Evolutionary conservation across 2,888 invertebrate species (phyloP), one percentile per base, ranked within the genome.

Genomic region (Tipula helvola): DNA sequence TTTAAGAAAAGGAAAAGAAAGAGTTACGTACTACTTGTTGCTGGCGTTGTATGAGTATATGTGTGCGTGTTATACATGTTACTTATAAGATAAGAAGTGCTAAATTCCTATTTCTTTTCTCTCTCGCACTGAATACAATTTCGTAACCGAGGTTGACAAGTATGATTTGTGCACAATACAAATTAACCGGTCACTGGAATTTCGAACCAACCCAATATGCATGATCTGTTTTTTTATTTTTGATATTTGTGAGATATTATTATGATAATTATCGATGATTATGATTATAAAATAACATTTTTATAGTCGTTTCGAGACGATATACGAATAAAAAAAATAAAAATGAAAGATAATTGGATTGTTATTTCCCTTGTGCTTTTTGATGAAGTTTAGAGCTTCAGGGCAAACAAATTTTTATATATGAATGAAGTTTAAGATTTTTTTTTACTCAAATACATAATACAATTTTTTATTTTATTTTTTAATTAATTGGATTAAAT

Each of bases 401-500:
- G 71, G 71, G 71, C 28, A 71, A 71, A 71, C 18, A 71, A 71
- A 71, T 18, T 71, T 71, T 71, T 71, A 71, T 28, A 28, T 71
- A 71, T 71, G 71, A 71, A 71, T 71, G 71, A 71, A 71, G 28
- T 71, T 71, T 71, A 71, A 52, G 5, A 16, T 71, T 71, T 71
- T 57, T 71, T 71, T n/a, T n/a, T n/a, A n/a, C n/a, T n/a, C 71
- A 71, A 71, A 71, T 71, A 18, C n/a, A n/a, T n/a, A n/a, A 71
- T 71, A 71, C 8, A 71, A 71, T 71, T 47, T 71, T 71, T 10
- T 71, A 28, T 28, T 28, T 28, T 28, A 28, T 71, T 71, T 57
- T 71, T 57, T 71, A 71, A 71, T 71, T 71, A 71, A 71, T 71
- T 71, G 71, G 71, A 71, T 71, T 71, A 71, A 71, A 71, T 71